Evolutionary conservation across 2,113 vertebrate species (phyloP), one percentile per base, ranked within the genome.

Genomic region (Hyla sarda): DNA sequence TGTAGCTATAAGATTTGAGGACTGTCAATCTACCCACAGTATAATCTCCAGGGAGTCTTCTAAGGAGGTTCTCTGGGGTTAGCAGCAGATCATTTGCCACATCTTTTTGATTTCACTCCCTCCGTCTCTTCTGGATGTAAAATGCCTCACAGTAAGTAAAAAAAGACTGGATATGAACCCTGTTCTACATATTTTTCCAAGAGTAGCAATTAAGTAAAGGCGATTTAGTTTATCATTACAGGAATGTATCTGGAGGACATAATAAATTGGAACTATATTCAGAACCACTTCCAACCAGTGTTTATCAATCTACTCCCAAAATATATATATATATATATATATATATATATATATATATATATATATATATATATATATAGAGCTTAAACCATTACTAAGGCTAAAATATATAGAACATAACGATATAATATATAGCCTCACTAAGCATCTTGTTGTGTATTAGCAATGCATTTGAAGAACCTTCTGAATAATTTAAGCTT

Each of bases 141-240:
- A 30, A 76, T 52, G 14, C n/a, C 73, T 30, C 12, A 25, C n/a
- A 48, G 45, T 2, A 76, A 76, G n/a, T 10, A 50, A 37, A 48
- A 75, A 37, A 75, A n/a, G 25, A 11, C 16, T 1, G 9, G n/a
- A 23, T 54, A 32, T 78, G 25, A 62, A 25, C 37, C 13, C 19
- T 45, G 23, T 28, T 62, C 8, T 80, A 37, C 32, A 80, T 45
- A 80, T 62, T 58, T 62, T 21, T 45, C 34, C 54, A 60, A 60
- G 21, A 37, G 21, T 1, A 45, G 34, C 34, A 60, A 41, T 80
- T 62, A 80, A 45, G 32, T 45, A 23, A 2, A 80, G 60, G 34
- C 5, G 34, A 62, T n/a, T 60, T 41, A 80, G 77, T 80, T 41
- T 45, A 62, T 80, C 54, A 60, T 80, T 62, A 80, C 32, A 80